phyloP scores from a whole-genome alignment of 2,888 invertebrate species.

The Cosmorhoe ocellata region DNA sequence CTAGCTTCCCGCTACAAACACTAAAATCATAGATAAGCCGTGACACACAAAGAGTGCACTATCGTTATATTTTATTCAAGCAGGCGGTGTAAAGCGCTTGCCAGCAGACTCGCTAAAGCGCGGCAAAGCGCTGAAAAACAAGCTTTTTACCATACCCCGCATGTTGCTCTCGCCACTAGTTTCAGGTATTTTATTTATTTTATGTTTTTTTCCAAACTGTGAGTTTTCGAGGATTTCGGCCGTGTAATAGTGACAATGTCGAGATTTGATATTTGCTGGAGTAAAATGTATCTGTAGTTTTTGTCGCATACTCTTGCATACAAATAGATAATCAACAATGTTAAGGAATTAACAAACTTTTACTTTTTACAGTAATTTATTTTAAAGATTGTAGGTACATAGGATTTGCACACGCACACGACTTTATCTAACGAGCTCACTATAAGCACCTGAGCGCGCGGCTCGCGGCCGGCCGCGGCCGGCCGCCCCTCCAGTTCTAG shows the following conservation, averaged over 20 bases:
- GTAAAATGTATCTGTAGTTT: conserved; percentile 7
- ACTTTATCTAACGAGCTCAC: too few relatives aligned
- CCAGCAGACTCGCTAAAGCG: conserved; percentile 37
- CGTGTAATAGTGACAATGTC: conserved; percentile 43
- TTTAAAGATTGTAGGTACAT: too few relatives aligned
- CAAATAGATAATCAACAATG: too few relatives aligned
- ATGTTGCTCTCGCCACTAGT: conserved; percentile 41
- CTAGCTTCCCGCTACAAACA: conserved; percentile 17
- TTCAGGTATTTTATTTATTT: conserved; percentile 41
- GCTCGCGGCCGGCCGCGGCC: too few relatives aligned
- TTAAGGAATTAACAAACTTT: too few relatives aligned
- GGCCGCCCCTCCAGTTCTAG: too few relatives aligned
- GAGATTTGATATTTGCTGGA: conserved; percentile 33
- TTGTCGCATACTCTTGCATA: too few relatives aligned
- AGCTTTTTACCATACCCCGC: conserved; percentile 40
- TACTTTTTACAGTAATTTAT: too few relatives aligned
- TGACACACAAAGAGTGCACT: conserved; percentile 40
- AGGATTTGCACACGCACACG: too few relatives aligned
- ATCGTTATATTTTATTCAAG: conserved; percentile 56
- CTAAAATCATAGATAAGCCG: conserved; percentile 40
- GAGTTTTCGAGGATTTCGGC: conserved; percentile 37
- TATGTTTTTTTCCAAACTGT: conserved; percentile 28
- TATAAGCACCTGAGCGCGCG: too few relatives aligned
- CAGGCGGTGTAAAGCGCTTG: conserved; percentile 44
- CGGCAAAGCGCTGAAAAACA: conserved; percentile 30